Evolutionary conservation across 2,797 vertebrate genomes (phyloP).

Genomic region (Lacerta bilineata): DNA sequence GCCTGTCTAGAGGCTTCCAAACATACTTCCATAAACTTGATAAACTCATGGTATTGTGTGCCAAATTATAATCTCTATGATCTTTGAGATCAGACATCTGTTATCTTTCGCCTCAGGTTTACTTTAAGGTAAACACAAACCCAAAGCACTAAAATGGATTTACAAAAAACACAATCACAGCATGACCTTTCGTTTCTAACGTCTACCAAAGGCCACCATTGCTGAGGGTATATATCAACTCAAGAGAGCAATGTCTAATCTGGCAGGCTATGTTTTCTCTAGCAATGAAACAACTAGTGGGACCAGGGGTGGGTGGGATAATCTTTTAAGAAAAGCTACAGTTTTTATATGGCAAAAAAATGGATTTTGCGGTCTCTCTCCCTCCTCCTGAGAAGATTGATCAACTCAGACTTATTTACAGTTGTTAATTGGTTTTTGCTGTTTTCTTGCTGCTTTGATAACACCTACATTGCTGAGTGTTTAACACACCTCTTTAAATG

Average conservation of each 20-base stretch:
- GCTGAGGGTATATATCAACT: constrained; percentile 56
- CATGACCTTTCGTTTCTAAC: constrained; percentile 73
- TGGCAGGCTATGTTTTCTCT: constrained; percentile 45
- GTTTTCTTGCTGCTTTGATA: neutral
- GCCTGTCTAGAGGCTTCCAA: constrained; percentile 54
- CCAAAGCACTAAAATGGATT: constrained; percentile 67
- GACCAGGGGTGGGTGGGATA: no score
- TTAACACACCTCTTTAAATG: constrained; percentile 3
- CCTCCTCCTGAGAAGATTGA: neutral
- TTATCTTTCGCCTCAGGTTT: constrained; percentile 75
- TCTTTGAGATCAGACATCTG: constrained; percentile 70
- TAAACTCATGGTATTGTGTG: constrained; percentile 51
- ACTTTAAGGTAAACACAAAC: constrained; percentile 74
- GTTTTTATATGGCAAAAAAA: neutral
- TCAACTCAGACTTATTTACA: neutral
- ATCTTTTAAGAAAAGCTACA: constrained; percentile 23
- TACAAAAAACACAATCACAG: constrained; percentile 70
- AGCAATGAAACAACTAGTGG: neutral
- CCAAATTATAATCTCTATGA: constrained; percentile 46
- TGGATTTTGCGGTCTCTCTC: constrained; percentile 1
- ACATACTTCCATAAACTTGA: constrained; percentile 56
- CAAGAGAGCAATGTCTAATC: constrained; percentile 54
- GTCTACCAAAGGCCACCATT: constrained; percentile 62
- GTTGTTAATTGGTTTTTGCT: neutral
- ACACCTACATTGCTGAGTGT: neutral